A percentile compares a stretch with the other conserved stretches of the same genome.
These are phyloP conservation scores for Macrocentrus cingulum DNA, from an alignment of 1,140 invertebrate species.

Conservation along the genomic window DNA sequence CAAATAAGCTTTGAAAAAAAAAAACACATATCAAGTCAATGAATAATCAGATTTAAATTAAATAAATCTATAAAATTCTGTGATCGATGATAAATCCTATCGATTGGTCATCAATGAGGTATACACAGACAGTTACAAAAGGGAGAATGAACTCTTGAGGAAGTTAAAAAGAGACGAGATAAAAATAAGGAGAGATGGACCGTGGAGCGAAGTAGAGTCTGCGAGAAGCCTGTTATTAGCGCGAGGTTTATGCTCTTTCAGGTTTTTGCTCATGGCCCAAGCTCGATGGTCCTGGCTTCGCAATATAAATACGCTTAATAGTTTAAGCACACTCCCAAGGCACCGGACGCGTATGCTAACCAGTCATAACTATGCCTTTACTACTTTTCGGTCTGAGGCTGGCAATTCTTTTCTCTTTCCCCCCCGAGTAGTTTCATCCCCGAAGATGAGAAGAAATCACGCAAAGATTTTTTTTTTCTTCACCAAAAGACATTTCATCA, in stretches of 20 bases:
- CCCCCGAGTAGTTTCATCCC: background rate
- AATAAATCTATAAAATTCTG: no score
- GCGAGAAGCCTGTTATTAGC: conserved; percentile 57
- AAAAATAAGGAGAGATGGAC: conserved; percentile 27
- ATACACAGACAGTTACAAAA: no score
- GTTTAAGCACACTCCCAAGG: conserved; percentile 55
- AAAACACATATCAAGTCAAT: conserved; percentile 17
- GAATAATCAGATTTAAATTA: no score
- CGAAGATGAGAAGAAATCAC: conserved; percentile 10
- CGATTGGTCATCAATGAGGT: no score
- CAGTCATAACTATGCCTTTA: conserved; percentile 57
- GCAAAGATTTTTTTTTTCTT: background rate
- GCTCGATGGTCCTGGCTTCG: conserved; percentile 44
- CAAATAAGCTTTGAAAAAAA: no score
- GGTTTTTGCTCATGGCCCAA: conserved; percentile 43
- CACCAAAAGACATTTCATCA: background rate
- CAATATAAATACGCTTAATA: conserved; percentile 60
- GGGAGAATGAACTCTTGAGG: no score
- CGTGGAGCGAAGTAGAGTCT: conserved; percentile 48
- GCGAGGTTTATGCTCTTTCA: conserved; percentile 55
- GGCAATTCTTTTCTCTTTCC: conserved; percentile 5
- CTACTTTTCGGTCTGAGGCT: conserved; percentile 43
- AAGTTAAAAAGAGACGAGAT: conserved; percentile 9
- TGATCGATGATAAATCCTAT: no score
- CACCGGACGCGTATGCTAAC: conserved; percentile 52